Base-by-base conservation (phyloP, 1,140 invertebrate species). In the Lepidostoma basale region DNA sequence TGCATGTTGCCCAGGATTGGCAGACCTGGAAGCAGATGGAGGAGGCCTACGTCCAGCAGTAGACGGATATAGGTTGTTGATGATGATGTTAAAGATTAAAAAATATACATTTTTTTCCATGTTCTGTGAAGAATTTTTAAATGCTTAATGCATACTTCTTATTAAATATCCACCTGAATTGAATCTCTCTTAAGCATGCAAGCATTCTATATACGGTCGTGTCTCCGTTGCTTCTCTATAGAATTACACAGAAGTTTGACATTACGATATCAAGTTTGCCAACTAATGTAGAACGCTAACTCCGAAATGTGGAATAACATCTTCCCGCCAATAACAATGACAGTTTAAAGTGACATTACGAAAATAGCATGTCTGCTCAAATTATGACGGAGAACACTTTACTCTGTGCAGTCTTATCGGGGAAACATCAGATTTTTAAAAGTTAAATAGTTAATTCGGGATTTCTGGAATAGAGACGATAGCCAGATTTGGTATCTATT, bases 331-430 rank as follows among this genome's bases (percentile, higher is more conserved):
- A 72, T 69, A 71, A 69, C 60, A 68, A 62, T 72, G 70, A 72
- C 70, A 69, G 67, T 64, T 72, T 72, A 69, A 72, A 72, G 67
- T 69, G 70, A 72, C 70, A 67, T 62, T 59, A 64, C 44, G 70
- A 69, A 72, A 72, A 72, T 64, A 68, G 64, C 62, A 54, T 49
- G 70, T 72, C 70, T 64, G 16, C 25, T 28, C 56, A 62, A 39
- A 69, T 65, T 65, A 58, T 23, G 47, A 14, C 33, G 1, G 30
- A 30, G 33, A 44, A 25, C 22, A 26, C 60, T 45, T 23, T 52
- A 67, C 26, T 16, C 14, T 28, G 36, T 67, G 54, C 64, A 67
- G 56, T 67, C 54, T 67, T 67, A 59, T 47, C 64, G 42, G 18
- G 52, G 60, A 67, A 67, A 67, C 18, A 47, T 47, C 12, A 10